Evolutionary conservation across 1,140 invertebrate genomes (phyloP).

Genomic region (Zaprionus davidi): DNA sequence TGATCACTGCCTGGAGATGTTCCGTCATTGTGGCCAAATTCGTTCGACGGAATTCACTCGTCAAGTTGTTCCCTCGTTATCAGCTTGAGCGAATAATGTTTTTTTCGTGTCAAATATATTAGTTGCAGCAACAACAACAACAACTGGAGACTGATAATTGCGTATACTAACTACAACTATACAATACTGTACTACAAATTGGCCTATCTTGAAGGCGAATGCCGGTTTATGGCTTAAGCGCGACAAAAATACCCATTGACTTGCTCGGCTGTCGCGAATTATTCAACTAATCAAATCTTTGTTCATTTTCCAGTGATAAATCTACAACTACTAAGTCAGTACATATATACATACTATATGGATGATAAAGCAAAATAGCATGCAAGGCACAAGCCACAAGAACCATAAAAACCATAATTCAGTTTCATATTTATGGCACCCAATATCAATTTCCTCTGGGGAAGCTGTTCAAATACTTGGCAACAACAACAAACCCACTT

Average conservation of each 20-base stretch:
- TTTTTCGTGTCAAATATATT: constrained; percentile 66
- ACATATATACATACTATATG: background rate
- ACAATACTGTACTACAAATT: constrained; percentile 46
- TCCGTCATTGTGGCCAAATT: constrained; percentile 48
- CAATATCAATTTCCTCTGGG: constrained; percentile 38
- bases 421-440: constrained; percentile 15
- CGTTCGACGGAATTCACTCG: background rate
- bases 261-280: constrained; percentile 10
- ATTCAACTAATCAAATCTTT: constrained; percentile 29
- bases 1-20: constrained; percentile 49
- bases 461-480: constrained; percentile 39
- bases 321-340: background rate
- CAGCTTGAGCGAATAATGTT: constrained; percentile 62
- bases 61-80: constrained; percentile 53
- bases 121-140: constrained; percentile 29
- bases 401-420: constrained; percentile 18
- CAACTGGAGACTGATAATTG: constrained; percentile 59
- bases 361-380: background rate
- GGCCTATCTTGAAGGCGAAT: constrained; percentile 17
- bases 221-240: constrained; percentile 18
- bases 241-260: constrained; percentile 31
- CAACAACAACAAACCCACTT: background rate
- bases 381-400: background rate
- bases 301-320: constrained; percentile 37
- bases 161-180: constrained; percentile 11